phyloP scores from a whole-genome alignment of 2,113 vertebrate species.

The Ophiodon elongatus region DNA sequence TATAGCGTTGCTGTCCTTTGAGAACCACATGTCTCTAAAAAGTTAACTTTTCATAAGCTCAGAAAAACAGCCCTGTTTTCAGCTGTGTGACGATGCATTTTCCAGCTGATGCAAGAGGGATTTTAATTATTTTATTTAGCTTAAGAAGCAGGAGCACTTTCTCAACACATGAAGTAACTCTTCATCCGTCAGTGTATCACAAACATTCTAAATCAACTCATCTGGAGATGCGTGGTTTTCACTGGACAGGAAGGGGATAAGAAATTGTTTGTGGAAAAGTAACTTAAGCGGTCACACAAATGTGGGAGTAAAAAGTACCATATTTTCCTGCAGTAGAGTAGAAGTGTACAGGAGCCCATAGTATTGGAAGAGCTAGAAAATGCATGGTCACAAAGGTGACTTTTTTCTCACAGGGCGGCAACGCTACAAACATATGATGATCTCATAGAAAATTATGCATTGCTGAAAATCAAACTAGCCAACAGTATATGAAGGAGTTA shows the following conservation, averaged over 20 bases:
- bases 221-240: neutral
- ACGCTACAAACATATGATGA: too few species aligned
- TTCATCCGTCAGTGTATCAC: neutral
- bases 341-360: too few species aligned
- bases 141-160: neutral
- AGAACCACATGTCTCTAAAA: neutral
- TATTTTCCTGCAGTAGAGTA: too few species aligned
- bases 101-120: neutral
- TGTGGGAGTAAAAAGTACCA: too few species aligned
- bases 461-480: too few species aligned
- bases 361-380: too few species aligned
- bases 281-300: too few species aligned
- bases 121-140: neutral
- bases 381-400: too few species aligned
- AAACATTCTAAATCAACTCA: neutral
- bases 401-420: too few species aligned
- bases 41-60: neutral
- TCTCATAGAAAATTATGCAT: too few species aligned
- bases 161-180: neutral
- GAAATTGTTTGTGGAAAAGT: neutral
- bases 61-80: neutral
- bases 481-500: too few species aligned
- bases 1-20: too few species aligned
- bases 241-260: neutral
- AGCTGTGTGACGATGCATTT: neutral